Conservation (phyloP, 2,113 vertebrate species). For the Pavo muticus region DNA sequence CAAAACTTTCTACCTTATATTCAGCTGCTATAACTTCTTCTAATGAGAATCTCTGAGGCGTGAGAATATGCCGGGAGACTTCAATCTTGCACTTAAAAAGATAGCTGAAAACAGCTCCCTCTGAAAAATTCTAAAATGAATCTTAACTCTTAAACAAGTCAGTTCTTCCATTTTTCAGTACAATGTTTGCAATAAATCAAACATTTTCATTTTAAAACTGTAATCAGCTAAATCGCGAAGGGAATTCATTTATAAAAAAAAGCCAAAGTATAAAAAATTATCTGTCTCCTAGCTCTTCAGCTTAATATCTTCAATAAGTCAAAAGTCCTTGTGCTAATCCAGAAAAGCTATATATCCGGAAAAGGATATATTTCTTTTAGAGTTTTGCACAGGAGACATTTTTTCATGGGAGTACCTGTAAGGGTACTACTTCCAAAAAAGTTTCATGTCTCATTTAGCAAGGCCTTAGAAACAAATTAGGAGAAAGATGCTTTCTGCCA, state of each 20-base stretch:
- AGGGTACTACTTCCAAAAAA: constrained; percentile 6
- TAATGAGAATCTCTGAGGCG: constrained; percentile 28
- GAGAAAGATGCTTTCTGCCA: not conserved
- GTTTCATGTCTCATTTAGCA: constrained; percentile 22
- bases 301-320: constrained; percentile 45
- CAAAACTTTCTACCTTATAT: not conserved
- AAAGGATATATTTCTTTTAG: constrained; percentile 4
- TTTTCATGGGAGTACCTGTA: not conserved
- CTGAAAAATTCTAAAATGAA: constrained; percentile 20
- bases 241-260: constrained; percentile 8
- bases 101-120: not conserved
- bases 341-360: not conserved
- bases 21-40: not conserved
- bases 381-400: not conserved
- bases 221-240: not conserved
- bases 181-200: constrained; percentile 41
- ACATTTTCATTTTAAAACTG: constrained; percentile 31
- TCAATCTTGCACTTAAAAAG: constrained; percentile 44
- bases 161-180: not conserved
- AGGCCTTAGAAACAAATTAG: constrained; percentile 19
- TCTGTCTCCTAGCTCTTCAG: not conserved
- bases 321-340: constrained; percentile 30
- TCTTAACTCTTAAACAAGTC: constrained; percentile 18
- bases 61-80: not conserved
- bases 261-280: not conserved